Evolutionary conservation across 2,888 invertebrate genomes (phyloP).

Genomic region (Callyntrura guangdongensis): DNA sequence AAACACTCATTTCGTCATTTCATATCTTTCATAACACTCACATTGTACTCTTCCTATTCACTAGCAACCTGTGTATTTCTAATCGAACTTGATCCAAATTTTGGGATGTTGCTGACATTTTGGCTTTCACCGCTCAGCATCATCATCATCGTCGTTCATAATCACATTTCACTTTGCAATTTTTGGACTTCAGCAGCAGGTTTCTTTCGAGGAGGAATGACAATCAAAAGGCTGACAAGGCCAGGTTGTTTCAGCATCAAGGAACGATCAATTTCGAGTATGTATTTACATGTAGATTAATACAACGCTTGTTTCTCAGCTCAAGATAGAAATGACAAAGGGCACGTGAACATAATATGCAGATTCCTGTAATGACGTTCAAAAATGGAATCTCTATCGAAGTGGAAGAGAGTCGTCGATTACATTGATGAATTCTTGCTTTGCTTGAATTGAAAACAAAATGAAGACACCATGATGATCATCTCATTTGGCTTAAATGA

Average conservation of each 20-base stretch:
- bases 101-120: constrained; percentile 29
- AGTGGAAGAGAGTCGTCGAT: too few relatives aligned
- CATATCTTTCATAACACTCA: background rate
- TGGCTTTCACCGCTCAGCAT: constrained; percentile 22
- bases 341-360: too few relatives aligned
- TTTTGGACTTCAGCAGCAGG: background rate
- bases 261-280: too few relatives aligned
- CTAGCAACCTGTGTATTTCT: background rate
- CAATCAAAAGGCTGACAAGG: background rate
- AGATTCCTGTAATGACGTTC: background rate
- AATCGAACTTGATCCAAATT: background rate
- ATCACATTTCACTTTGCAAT: constrained; percentile 25
- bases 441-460: background rate
- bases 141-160: constrained; percentile 32
- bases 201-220: background rate
- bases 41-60: background rate
- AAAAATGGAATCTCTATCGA: background rate
- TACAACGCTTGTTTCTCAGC: too few relatives aligned
- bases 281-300: too few relatives aligned
- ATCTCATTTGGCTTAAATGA: constrained; percentile 1
- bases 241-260: background rate
- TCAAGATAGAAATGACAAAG: too few relatives aligned
- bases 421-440: too few relatives aligned
- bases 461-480: background rate
- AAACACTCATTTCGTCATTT: background rate